Base-by-base conservation (phyloP, 2,797 vertebrate genomes). In the Hippoglossus hippoglossus region DNA sequence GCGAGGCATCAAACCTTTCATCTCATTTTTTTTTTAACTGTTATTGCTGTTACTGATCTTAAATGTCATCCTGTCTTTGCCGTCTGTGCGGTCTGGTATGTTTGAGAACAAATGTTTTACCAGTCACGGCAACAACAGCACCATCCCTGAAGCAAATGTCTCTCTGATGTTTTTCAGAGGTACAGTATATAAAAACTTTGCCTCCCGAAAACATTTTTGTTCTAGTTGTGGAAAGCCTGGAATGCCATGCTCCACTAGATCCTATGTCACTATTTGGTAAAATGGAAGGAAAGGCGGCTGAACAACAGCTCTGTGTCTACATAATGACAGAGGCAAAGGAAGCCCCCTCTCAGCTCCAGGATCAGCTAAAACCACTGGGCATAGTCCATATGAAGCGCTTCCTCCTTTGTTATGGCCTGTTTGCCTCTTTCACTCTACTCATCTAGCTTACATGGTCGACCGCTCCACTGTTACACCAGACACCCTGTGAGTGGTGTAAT, bases 231-330 rank as follows among this genome's bases (percentile, higher is more conserved):
- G 21, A 61, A 21, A 44, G 53, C 22, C 47, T 49, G 77, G 87
- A 86, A 80, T 88, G 79, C 63, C 71, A 66, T 44, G 81, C 25
- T 53, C 67, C 34, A 34, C 10, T 55, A 34, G 44, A 64, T 56
- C 64, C 49, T 64, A 7, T 57, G 28, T 77, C 36, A 50, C 53
- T 39, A 26, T 18, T 36, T 75, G 47, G 31, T 59, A 24, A 68
- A 70, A 55, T 68, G 21, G 49, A 65, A 56, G 44, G 28, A 59
- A 7, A 64, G 41, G n/a, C 15, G 2, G 26, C 53, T 64, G 73
- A 82, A 77, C 83, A 80, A 83, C 71, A 76, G 19, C 46, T 81
- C 66, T 64, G 69, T 62, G 68, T 73, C 67, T 82, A 75, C 71
- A 71, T 50, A 73, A 47, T 22, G 57, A 63, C 39, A 26, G 26